Conservation (phyloP, 2,113 vertebrate genomes). For the Lepus europaeus region DNA sequence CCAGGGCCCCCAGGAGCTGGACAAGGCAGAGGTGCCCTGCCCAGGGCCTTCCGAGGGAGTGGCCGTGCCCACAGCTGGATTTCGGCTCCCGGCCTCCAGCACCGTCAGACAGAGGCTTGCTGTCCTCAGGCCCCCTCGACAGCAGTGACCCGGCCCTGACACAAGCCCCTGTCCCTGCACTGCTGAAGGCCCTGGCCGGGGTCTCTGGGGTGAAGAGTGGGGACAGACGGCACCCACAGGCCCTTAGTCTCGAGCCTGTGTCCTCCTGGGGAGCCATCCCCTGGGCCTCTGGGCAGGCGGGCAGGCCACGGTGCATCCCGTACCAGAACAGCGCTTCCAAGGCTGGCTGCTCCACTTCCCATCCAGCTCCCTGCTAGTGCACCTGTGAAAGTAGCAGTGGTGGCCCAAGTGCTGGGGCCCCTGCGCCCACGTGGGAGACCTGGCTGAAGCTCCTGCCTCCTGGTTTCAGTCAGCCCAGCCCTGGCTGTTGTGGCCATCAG, state of each 20-base stretch:
- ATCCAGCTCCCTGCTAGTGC: too few species aligned
- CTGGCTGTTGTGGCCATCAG: too few species aligned
- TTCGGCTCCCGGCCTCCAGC: background rate
- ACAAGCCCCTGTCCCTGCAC: accelerated
- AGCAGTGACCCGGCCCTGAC: accelerated
- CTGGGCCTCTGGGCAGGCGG: accelerated
- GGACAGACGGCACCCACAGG: too few species aligned
- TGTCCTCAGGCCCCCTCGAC: too few species aligned
- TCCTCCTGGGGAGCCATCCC: background rate
- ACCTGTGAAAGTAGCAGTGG: too few species aligned
- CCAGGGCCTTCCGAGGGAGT: accelerated
- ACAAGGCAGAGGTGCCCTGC: background rate
- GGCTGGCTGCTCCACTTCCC: too few species aligned
- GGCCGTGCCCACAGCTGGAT: accelerated
- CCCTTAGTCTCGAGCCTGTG: too few species aligned
- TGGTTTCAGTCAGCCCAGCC: too few species aligned
- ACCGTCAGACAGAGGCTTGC: accelerated
- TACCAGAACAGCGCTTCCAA: too few species aligned
- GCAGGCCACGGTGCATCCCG: accelerated
- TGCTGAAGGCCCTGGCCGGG: background rate
- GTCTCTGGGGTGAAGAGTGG: background rate
- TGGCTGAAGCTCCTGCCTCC: too few species aligned
- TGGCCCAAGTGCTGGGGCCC: too few species aligned
- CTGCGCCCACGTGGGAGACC: too few species aligned
- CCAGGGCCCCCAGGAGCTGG: accelerated